Evolutionary conservation across 2,888 invertebrate genomes (phyloP).

Genomic region (Hesperia comma): DNA sequence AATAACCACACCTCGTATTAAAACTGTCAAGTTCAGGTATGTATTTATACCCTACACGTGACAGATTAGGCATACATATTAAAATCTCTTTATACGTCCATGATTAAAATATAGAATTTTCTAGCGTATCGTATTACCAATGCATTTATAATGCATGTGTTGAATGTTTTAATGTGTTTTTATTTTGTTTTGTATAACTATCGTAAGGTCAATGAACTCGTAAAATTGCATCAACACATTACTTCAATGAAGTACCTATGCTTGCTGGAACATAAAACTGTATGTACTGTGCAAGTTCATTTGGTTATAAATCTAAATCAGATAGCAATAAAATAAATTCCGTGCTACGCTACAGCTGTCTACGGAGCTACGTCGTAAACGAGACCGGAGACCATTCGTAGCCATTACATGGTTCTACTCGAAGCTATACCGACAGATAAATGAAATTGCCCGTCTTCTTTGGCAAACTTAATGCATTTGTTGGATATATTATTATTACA

Average conservation of each 20-base stretch:
- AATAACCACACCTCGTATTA: too few relatives aligned
- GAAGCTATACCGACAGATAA: background rate
- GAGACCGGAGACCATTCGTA: background rate
- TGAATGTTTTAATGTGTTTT: too few relatives aligned
- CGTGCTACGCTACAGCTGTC: background rate
- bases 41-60: too few relatives aligned
- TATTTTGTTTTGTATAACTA: too few relatives aligned
- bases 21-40: too few relatives aligned
- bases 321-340: slow-evolving; percentile 1
- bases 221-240: too few relatives aligned
- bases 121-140: too few relatives aligned
- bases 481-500: background rate
- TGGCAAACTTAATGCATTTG: background rate
- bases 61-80: too few relatives aligned
- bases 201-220: too few relatives aligned
- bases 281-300: background rate
- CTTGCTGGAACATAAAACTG: background rate
- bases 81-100: too few relatives aligned
- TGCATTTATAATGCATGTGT: too few relatives aligned
- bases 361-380: slow-evolving; percentile 4
- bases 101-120: too few relatives aligned
- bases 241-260: background rate
- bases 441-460: background rate
- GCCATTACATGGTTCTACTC: background rate
- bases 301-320: slow-evolving; percentile 5